Base-by-base conservation (phyloP, 1,140 invertebrate species). In the Trissolcus basalis region DNA sequence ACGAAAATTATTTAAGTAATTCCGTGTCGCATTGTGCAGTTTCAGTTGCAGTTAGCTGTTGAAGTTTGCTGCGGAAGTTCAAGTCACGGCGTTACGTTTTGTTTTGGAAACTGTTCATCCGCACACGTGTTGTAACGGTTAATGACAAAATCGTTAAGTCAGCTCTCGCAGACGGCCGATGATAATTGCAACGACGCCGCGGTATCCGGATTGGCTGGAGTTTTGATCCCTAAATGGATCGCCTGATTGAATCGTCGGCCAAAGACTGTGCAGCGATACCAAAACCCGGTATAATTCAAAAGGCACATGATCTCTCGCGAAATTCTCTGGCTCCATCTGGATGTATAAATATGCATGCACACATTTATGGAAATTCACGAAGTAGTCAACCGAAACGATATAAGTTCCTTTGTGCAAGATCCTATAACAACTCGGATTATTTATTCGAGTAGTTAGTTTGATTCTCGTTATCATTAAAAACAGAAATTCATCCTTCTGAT, bases 321-420 rank as follows among this genome's bases (percentile, higher is more conserved):
- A 27, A 27, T 3, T 27, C 19, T 9, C 3, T 3, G n/a, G 9
- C 3, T n/a, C 9, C 36, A 4, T 3, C 9, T 39, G 36, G 2
- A 39, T 39, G 43, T 61, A 70, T 70, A 61, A 61, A 61, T 61
- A 70, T 70, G 67, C 51, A 70, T 61, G 36, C 6, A 27, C 19
- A 51, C 49, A 11, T 54, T 69, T 69, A 69, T 69, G 65, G 47
- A 54, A 69, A 68, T 68, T 13, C 39, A n/a, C 11, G 27, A 33
- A 39, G 44, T 50, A 55, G 47, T 64, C 44, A 16, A 7, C n/a
- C 2, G 16, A 3, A 48, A 51, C 43, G 48, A 59, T 60, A 59
- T 54, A 53, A 68, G 43, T 69, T 69, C 58, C 56, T 69, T 69
- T 60, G 41, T 44, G 4, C 11, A 10, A 51, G 45, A 47, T 35